Evolutionary conservation across 2,113 vertebrate genomes (phyloP), one percentile per base, ranked within the genome.

Genomic region (Oceanodroma tethys): DNA sequence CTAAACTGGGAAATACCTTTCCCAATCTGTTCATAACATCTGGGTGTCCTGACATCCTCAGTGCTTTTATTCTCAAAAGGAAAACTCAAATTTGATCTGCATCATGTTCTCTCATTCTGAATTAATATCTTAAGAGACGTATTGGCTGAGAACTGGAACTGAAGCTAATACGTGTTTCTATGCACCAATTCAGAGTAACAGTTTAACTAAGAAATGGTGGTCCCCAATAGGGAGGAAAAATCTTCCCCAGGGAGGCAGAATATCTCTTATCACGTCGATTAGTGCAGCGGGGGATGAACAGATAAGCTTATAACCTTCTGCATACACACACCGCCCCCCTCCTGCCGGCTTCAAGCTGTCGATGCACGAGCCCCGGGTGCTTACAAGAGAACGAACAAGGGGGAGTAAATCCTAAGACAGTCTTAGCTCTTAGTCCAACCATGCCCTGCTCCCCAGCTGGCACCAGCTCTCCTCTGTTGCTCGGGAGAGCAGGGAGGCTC

Each of bases 261-360:
- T 60, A 55, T 80, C 56, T 88, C 66, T 71, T 82, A 82, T 75
- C 79, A 42, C 0, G 0, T 10, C 3, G 5, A 85, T 85, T 42
- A 88, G 70, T 32, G 70, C 38, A 67, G 82, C 17, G 21, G 30
- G 27, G n/a, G 47, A 72, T 43, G 81, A 95, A 92, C 5, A 88
- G 88, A 92, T 50, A 82, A 92, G 80, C 91, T 81, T 32, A 66
- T 47, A 88, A 62, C 81, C 73, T 92, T 60, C 81, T 45, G 71
- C 40, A 0, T 29, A 45, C n/a, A 67, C 38, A 7, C 52, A 8
- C 20, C 2, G 3, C 27, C 38, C 4, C 32, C n/a, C 48, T 73
- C 59, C 85, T 30, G 22, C 56, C 15, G 81, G 56, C 80, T 82
- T 63, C 71, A 67, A 75, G 91, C 88, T 94, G 86, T 48, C 0